These are phyloP conservation scores for Caenorhabditis imperialis DNA, from an alignment of 2,888 invertebrate species.

Conservation along the genomic window DNA sequence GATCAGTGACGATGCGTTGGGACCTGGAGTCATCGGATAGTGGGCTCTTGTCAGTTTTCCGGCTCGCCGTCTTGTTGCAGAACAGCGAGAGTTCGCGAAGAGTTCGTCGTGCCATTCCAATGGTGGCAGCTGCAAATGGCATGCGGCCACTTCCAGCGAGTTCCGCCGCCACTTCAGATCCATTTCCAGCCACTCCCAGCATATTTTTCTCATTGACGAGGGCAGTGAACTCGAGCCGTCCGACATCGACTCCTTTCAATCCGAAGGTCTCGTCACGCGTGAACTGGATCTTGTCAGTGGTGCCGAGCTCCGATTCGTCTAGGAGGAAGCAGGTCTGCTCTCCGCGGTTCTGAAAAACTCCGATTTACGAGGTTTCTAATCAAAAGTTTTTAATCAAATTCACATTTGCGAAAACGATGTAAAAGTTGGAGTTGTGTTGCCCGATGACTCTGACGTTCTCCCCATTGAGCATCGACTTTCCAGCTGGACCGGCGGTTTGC, in stretches of 20 bases:
- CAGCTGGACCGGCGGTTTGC: conserved; percentile 39
- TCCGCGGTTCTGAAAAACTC: conserved; percentile 53
- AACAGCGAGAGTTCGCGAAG: conserved; percentile 54
- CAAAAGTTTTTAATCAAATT: background rate
- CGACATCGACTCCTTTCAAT: conserved; percentile 61
- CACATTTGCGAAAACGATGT: conserved; percentile 69
- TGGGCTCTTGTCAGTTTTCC: conserved; percentile 22
- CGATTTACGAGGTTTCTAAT: background rate
- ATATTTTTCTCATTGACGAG: conserved; percentile 46
- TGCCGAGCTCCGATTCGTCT: conserved; percentile 56
- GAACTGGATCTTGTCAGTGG: conserved; percentile 57
- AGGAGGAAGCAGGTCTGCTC: conserved; percentile 60
- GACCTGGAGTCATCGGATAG: conserved; percentile 48
- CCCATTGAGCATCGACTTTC: conserved; percentile 66
- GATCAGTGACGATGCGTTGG: conserved; percentile 58
- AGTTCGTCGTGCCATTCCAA: conserved; percentile 58
- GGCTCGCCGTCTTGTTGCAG: conserved; percentile 59
- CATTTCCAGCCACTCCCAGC: conserved; percentile 49
- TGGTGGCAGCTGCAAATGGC: conserved; percentile 59
- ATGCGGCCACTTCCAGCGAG: conserved; percentile 53
- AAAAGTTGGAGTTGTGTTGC: conserved; percentile 71
- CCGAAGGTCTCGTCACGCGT: conserved; percentile 58
- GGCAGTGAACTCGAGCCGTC: conserved; percentile 47
- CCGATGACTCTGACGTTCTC: conserved; percentile 59
- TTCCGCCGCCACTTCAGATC: conserved; percentile 53